Percentiles rank a stretch among this genome's conserved stretches.
Evolutionary conservation across 2,797 vertebrate species (phyloP).

Genomic region (Sciurus carolinensis): DNA sequence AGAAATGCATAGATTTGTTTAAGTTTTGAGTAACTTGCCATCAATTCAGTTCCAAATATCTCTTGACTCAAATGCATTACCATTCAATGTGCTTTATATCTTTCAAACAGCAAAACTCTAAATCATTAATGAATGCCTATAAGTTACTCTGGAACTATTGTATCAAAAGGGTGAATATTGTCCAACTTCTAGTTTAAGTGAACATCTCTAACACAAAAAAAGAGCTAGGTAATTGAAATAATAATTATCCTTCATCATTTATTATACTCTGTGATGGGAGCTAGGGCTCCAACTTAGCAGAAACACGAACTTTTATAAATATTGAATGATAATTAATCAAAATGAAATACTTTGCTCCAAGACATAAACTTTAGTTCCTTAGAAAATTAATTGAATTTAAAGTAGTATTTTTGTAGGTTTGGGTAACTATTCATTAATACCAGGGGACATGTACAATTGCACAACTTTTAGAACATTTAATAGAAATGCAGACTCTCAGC

Average conservation of each 20-base stretch:
- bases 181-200: conserved; percentile 53
- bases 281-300: conserved; percentile 66
- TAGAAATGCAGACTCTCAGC: conserved; percentile 37
- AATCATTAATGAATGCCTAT: not conserved
- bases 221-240: conserved; percentile 78
- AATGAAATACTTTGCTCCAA: conserved; percentile 81
- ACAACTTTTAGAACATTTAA: conserved; percentile 69
- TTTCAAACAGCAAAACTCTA: not conserved
- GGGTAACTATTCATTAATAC: conserved; percentile 82
- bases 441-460: conserved; percentile 70
- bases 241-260: conserved; percentile 81
- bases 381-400: conserved; percentile 84
- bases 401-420: conserved; percentile 82
- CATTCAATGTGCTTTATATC: not conserved
- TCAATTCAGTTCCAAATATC: not conserved
- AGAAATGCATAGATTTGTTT: not conserved
- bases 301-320: conserved; percentile 84
- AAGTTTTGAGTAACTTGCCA: conserved; percentile 13
- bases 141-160: conserved; percentile 16
- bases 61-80: not conserved
- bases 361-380: conserved; percentile 80
- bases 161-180: not conserved
- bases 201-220: conserved; percentile 26
- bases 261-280: conserved; percentile 74
- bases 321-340: conserved; percentile 85